Conservation (phyloP, 2,797 vertebrate genomes). For the Alauda arvensis region DNA sequence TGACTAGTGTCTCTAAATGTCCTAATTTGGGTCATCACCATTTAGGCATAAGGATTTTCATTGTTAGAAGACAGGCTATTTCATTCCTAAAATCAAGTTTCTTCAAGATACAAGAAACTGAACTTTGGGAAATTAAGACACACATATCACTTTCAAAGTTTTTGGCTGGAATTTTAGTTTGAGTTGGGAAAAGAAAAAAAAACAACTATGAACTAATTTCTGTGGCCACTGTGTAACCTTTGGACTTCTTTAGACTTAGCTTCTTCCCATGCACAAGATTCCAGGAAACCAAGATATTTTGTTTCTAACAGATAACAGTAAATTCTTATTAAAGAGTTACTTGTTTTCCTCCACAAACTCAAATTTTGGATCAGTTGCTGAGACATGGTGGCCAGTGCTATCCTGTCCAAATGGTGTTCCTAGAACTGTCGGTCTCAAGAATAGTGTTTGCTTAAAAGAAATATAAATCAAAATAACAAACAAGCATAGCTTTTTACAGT, state of each 20-base stretch:
- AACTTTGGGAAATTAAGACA: neutral
- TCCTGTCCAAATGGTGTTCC: neutral
- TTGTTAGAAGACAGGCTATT: neutral
- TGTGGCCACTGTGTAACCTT: neutral
- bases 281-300: neutral
- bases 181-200: neutral
- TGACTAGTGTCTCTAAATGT: neutral
- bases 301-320: neutral
- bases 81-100: neutral
- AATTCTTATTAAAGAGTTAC: neutral
- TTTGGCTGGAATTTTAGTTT: neutral
- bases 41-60: neutral
- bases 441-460: neutral
- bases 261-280: neutral
- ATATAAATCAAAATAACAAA: neutral
- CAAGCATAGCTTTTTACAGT: neutral
- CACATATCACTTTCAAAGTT: neutral
- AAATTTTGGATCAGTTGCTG: neutral
- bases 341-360: neutral
- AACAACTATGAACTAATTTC: neutral
- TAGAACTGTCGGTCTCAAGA: neutral
- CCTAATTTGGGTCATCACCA: neutral
- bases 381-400: neutral
- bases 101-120: neutral
- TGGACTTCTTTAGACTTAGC: neutral